These are phyloP conservation scores for Drosophila meridiana DNA, from an alignment of 2,888 invertebrate species.

Conservation along the genomic window DNA sequence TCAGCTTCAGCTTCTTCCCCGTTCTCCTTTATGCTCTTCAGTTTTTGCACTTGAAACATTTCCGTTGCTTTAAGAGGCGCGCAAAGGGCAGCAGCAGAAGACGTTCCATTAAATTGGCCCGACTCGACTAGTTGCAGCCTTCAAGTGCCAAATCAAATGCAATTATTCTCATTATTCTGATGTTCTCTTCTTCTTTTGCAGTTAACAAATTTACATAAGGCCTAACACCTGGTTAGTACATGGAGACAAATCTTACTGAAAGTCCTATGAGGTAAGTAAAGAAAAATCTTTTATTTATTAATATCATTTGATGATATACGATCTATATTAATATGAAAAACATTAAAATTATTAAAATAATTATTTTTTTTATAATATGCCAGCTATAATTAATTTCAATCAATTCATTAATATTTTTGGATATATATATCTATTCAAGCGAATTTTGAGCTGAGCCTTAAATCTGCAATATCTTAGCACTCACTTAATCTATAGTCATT, in stretches of 20 bases:
- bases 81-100: constrained; percentile 29
- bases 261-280: neutral
- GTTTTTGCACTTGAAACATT: constrained; percentile 70
- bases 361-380: too few relatives aligned
- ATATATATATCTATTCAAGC: too few relatives aligned
- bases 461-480: too few relatives aligned
- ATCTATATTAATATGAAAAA: neutral
- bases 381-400: too few relatives aligned
- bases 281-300: neutral
- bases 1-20: constrained; percentile 11
- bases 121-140: constrained; percentile 49
- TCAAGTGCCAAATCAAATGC: constrained; percentile 57
- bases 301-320: neutral
- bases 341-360: too few relatives aligned
- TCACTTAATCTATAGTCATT: too few relatives aligned
- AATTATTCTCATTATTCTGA: constrained; percentile 49
- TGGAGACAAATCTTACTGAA: neutral
- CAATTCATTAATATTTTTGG: too few relatives aligned
- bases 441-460: too few relatives aligned
- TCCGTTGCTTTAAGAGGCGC: constrained; percentile 51
- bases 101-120: constrained; percentile 68
- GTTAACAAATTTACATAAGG: neutral
- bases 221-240: neutral
- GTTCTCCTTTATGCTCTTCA: constrained; percentile 22
- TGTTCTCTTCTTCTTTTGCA: neutral